These are phyloP conservation scores for Chinchilla lanigera DNA, from an alignment of 2,113 vertebrate genomes.

Conservation along the genomic window DNA sequence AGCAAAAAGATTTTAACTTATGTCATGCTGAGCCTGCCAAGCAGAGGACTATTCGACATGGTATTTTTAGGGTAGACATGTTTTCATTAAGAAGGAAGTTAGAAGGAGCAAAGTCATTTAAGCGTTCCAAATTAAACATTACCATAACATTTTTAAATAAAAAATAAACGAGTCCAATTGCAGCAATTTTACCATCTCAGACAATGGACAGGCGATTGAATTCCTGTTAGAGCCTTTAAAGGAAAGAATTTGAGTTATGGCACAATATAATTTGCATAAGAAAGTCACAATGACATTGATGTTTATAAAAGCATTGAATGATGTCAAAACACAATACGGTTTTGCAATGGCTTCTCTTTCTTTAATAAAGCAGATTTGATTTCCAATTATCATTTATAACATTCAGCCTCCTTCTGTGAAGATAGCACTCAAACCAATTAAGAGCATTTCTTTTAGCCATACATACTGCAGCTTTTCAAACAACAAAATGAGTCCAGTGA, in stretches of 20 bases:
- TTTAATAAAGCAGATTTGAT: constrained; percentile 76
- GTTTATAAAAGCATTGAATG: constrained; percentile 61
- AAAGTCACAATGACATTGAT: constrained; percentile 60
- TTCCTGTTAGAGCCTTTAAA: constrained; percentile 63
- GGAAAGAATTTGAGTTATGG: constrained; percentile 64
- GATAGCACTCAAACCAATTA: constrained; percentile 73
- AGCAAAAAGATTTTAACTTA: constrained; percentile 59
- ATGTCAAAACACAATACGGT: constrained; percentile 72
- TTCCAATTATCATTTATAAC: constrained; percentile 75
- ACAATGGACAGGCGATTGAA: constrained; percentile 70
- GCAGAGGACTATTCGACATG: constrained; percentile 19
- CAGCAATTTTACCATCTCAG: constrained; percentile 57
- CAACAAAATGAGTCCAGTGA: constrained; percentile 73
- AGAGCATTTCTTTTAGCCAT: constrained; percentile 60
- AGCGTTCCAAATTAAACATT: constrained; percentile 72
- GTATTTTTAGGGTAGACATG: constrained; percentile 55
- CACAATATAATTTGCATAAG: constrained; percentile 62
- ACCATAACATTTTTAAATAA: constrained; percentile 53
- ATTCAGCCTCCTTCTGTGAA: constrained; percentile 75
- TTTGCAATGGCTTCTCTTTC: constrained; percentile 33
- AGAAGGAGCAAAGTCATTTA: constrained; percentile 66
- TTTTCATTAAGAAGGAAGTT: constrained; percentile 63
- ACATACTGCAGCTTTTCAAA: constrained; percentile 57
- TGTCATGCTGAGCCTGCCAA: constrained; percentile 65
- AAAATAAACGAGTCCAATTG: constrained; percentile 49